Evolutionary conservation across 2,797 vertebrate species (phyloP).

Genomic region (Helostoma temminkii): DNA sequence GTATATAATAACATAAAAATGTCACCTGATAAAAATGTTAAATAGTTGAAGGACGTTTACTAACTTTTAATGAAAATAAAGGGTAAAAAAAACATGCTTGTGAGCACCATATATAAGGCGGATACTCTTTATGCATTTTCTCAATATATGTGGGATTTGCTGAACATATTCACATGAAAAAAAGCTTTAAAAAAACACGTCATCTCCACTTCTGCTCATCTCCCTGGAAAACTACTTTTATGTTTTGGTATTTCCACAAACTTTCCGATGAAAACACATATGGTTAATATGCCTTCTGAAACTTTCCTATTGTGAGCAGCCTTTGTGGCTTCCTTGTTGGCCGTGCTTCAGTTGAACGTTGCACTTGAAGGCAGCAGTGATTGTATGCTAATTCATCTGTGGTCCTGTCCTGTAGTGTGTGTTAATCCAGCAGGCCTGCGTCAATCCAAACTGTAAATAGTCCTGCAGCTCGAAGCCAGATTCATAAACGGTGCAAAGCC

Average conservation of each 20-base stretch:
- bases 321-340: conserved; percentile 68
- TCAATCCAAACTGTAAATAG: conserved; percentile 80
- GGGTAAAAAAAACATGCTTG: neutral
- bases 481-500: conserved; percentile 46
- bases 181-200: conserved; percentile 22
- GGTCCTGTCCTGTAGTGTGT: conserved; percentile 66
- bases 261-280: conserved; percentile 55
- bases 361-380: conserved; percentile 69
- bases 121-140: neutral
- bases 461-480: conserved; percentile 63
- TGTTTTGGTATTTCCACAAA: conserved; percentile 58
- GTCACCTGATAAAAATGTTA: neutral
- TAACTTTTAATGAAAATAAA: too few species aligned
- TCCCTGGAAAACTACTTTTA: conserved; percentile 32
- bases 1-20: neutral
- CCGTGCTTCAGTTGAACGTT: conserved; percentile 65
- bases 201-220: conserved; percentile 40
- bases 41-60: neutral
- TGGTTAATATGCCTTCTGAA: conserved; percentile 57
- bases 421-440: conserved; percentile 77
- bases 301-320: conserved; percentile 69
- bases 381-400: conserved; percentile 75
- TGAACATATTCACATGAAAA: neutral
- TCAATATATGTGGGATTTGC: neutral
- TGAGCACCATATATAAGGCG: neutral